Conservation (phyloP, 2,888 invertebrate species). For the Mimas tiliae region DNA sequence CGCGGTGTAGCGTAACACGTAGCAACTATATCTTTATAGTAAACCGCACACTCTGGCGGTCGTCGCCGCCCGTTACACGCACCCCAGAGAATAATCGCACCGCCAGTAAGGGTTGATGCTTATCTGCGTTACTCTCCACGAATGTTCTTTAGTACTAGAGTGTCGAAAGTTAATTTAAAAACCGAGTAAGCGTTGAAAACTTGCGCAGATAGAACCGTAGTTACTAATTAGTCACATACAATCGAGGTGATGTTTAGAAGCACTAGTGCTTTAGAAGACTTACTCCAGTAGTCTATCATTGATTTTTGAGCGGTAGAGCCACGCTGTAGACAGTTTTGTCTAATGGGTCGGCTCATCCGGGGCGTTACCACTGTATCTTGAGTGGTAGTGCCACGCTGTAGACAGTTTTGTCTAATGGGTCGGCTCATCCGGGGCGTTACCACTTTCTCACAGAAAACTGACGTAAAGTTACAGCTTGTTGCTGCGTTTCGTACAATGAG, state of each 20-base stretch:
- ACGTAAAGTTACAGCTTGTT: too few relatives aligned
- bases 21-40: slow-evolving; percentile 27
- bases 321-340: too few relatives aligned
- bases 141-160: neutral
- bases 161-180: slow-evolving; percentile 7
- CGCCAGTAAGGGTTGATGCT: slow-evolving; percentile 33
- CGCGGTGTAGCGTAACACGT: slow-evolving; percentile 32
- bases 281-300: neutral
- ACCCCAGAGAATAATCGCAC: slow-evolving; percentile 38
- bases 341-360: too few relatives aligned
- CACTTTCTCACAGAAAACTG: too few relatives aligned
- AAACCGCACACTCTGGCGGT: slow-evolving; percentile 24
- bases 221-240: neutral
- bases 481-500: too few relatives aligned
- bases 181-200: neutral
- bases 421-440: too few relatives aligned
- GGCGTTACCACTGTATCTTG: too few relatives aligned
- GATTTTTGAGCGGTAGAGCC: too few relatives aligned
- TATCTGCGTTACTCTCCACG: slow-evolving; percentile 28
- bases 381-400: too few relatives aligned
- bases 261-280: too few relatives aligned
- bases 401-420: too few relatives aligned
- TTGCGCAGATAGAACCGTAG: neutral
- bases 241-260: too few relatives aligned
- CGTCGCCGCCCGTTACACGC: slow-evolving; percentile 30